Conservation (phyloP, 2,113 vertebrate genomes). For the Potamarius usumacintae region DNA sequence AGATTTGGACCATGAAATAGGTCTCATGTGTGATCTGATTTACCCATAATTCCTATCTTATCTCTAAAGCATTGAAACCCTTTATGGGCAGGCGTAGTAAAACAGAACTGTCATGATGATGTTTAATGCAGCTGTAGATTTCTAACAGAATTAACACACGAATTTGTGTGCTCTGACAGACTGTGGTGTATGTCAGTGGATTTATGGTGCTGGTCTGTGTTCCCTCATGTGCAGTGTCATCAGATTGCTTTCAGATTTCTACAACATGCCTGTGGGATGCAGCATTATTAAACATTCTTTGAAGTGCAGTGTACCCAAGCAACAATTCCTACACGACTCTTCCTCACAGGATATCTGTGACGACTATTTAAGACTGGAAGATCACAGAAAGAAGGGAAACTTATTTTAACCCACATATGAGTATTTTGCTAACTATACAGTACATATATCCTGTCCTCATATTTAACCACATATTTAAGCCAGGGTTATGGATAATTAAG, state of each 20-base stretch:
- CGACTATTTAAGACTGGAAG: background rate
- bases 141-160: background rate
- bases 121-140: background rate
- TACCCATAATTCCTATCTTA: background rate
- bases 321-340: slow-evolving; percentile 40
- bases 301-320: slow-evolving; percentile 64
- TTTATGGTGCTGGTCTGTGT: slow-evolving; percentile 29
- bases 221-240: slow-evolving; percentile 16
- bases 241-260: slow-evolving; percentile 34
- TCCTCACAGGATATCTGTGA: background rate
- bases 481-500: background rate
- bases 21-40: background rate
- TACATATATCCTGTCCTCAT: background rate
- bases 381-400: background rate
- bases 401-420: background rate
- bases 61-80: background rate
- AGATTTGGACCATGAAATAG: background rate
- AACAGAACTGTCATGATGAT: no score
- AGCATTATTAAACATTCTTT: slow-evolving; percentile 64
- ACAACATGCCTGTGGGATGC: slow-evolving; percentile 47
- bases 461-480: background rate
- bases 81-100: background rate
- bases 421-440: background rate
- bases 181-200: slow-evolving; percentile 19
- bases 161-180: background rate